These are phyloP conservation scores for Conopomorpha cramerella DNA, from an alignment of 1,140 invertebrate genomes.

Conservation along the genomic window DNA sequence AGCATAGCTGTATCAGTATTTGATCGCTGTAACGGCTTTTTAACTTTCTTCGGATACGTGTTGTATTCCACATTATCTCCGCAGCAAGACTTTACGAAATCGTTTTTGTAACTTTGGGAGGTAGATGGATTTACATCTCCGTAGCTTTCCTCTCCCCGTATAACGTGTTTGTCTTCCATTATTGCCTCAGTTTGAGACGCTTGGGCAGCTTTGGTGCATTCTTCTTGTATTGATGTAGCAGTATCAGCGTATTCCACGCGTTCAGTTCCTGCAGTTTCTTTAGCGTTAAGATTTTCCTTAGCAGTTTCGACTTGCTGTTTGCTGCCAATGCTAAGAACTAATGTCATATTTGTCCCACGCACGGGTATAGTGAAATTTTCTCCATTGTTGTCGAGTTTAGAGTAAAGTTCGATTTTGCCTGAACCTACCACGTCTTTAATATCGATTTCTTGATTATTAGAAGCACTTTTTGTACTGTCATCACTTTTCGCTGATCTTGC, in stretches of 20 bases:
- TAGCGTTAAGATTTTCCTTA: constrained; percentile 6
- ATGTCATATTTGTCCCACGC: constrained; percentile 42
- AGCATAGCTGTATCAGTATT: constrained; percentile 27
- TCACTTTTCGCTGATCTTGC: no score
- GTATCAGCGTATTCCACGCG: constrained; percentile 14
- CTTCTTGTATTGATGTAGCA: constrained; percentile 20
- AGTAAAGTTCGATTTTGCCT: no score
- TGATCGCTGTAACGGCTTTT: constrained; percentile 19
- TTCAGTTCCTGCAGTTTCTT: constrained; percentile 13
- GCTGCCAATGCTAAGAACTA: constrained; percentile 30
- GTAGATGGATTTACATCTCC: not conserved
- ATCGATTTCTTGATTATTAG: no score
- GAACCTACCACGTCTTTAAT: no score
- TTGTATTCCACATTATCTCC: constrained; percentile 13
- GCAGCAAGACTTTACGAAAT: constrained; percentile 6
- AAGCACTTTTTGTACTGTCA: no score
- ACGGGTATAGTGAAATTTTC: constrained; percentile 35
- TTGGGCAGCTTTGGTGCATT: constrained; percentile 35
- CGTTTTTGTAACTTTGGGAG: constrained; percentile 4
- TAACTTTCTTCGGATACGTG: constrained; percentile 26
- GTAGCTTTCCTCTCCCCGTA: constrained; percentile 2
- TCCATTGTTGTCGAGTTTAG: not conserved
- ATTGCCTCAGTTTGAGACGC: constrained; percentile 13
- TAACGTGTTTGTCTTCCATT: constrained; percentile 5
- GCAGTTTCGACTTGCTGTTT: constrained; percentile 1